These are phyloP conservation scores for Meloidogyne hapla DNA, from an alignment of 1,140 invertebrate genomes.

Conservation along the genomic window DNA sequence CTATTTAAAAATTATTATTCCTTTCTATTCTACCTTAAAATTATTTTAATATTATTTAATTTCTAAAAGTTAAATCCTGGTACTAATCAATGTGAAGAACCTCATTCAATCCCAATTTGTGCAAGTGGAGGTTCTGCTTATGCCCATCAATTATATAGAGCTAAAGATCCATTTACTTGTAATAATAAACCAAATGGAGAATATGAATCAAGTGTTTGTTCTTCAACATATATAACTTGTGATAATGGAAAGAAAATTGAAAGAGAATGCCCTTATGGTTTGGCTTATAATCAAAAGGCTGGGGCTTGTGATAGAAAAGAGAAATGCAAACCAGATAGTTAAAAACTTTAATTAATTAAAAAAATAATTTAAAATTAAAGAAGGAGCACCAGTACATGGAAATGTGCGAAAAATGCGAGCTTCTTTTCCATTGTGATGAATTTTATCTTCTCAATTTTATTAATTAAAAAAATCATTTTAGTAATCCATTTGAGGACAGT, in stretches of 20 bases:
- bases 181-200: slow-evolving; percentile 8
- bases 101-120: background rate
- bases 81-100: slow-evolving; percentile 35
- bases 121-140: background rate
- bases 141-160: slow-evolving; percentile 13
- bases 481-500: background rate
- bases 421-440: background rate
- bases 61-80: slow-evolving; percentile 27
- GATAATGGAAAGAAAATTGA: slow-evolving; percentile 13
- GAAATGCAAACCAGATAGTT: background rate
- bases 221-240: slow-evolving; percentile 7
- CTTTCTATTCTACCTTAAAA: background rate
- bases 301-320: slow-evolving; percentile 5
- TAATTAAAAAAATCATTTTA: background rate
- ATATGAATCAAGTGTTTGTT: slow-evolving; percentile 23
- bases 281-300: slow-evolving; percentile 14
- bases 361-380: background rate
- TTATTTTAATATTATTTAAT: background rate
- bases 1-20: background rate
- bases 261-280: slow-evolving; percentile 10
- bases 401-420: background rate
- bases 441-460: background rate
- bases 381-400: background rate
- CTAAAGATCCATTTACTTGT: slow-evolving; percentile 22
- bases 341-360: background rate